Conservation (phyloP, 2,113 vertebrate species). For the Plecturocebus donacophilus region DNA sequence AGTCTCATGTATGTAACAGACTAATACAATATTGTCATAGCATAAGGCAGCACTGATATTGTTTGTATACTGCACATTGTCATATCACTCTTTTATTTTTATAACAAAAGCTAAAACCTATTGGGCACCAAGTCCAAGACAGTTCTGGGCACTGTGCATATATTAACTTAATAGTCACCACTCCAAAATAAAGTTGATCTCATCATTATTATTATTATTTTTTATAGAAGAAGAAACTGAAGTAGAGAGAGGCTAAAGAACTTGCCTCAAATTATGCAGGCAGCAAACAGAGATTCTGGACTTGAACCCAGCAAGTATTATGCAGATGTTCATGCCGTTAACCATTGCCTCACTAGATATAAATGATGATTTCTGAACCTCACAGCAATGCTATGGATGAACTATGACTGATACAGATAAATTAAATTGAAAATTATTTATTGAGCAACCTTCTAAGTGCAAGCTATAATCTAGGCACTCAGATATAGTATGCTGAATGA, state of each 20-base stretch:
- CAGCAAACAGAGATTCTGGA: background rate
- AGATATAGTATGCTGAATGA: background rate
- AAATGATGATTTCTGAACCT: background rate
- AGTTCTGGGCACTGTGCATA: background rate
- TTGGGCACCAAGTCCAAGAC: background rate
- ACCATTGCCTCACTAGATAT: background rate
- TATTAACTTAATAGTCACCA: background rate
- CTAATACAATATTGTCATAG: background rate
- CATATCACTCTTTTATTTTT: background rate
- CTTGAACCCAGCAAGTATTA: background rate
- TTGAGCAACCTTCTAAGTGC: background rate
- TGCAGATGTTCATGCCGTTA: background rate
- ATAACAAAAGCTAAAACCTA: background rate
- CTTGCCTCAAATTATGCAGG: background rate
- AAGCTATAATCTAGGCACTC: background rate
- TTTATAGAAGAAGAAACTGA: background rate
- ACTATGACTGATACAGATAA: background rate
- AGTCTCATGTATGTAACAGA: no score
- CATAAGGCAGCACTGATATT: background rate
- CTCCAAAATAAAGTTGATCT: background rate
- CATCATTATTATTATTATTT: background rate
- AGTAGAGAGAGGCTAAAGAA: background rate
- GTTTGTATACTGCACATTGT: background rate
- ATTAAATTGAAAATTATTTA: background rate
- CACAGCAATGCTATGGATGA: background rate